Base-by-base conservation (phyloP, 2,888 invertebrate species). In the Drosophila multiciliata region DNA sequence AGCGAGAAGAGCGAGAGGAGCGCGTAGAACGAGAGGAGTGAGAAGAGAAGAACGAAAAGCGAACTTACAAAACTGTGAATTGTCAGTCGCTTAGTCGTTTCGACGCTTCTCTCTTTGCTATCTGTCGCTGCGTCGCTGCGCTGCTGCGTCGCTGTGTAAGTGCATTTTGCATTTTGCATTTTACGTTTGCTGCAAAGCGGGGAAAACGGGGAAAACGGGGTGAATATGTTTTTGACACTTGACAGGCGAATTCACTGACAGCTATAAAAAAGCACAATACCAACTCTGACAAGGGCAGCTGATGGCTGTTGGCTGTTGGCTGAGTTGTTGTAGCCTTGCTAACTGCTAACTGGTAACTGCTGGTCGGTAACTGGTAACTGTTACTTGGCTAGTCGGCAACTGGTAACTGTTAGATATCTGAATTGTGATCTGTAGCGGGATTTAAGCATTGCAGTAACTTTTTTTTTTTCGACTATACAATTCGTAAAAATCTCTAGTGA, bases 201-300 rank as follows among this genome's bases (percentile, higher is more conserved):
- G 26, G 29, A 6, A 0, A 23, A 2, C 23, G 23, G 23, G 23
- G 23, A 23, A 6, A 5, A 29, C 29, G 29, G 29, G 78, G 78
- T 45, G 53, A 66, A 48, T 53, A 88, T 90, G 83, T 75, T 90
- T 90, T 75, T 89, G 89, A 90, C 90, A 89, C 83, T 86, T 89
- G 90, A 89, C 90, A 87, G 83, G 75, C 84, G 76, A 68, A 80
- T 70, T 71, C 73, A 87, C 80, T 87, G 89, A 89, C 89, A 90
- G 84, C 89, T 75, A 78, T 82, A 83, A 82, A 87, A 83, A 87
- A 78, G 74, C 62, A 73, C 45, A 74, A 68, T 52, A 36, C 50
- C 42, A 68, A 49, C 32, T 42, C 48, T 32, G 67, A 23, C 70
- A 50, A 45, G 68, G 68, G 68, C 70, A 68, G 59, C 42, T 52